These are phyloP conservation scores for Minunthozetes semirufus DNA, from an alignment of 2,888 invertebrate species.

Conservation along the genomic window DNA sequence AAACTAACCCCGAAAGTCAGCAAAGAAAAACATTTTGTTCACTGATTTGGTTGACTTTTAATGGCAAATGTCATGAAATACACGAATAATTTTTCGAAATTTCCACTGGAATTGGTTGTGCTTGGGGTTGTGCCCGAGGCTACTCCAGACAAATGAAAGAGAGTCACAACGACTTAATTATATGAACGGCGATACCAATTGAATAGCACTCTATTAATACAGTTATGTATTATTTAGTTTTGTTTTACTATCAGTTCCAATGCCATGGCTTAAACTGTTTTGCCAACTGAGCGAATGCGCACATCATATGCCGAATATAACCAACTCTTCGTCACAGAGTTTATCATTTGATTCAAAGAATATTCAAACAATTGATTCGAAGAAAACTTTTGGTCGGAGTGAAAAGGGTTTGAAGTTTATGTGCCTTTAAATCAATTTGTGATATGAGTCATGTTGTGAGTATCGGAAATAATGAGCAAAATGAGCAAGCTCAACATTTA, in stretches of 20 bases:
- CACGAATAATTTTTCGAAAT: background rate
- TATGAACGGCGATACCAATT: background rate
- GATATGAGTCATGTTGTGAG: background rate
- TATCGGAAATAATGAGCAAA: background rate
- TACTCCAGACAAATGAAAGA: background rate
- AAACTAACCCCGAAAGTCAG: no score
- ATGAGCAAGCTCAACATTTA: background rate
- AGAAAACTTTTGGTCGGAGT: background rate
- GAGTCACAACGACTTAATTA: background rate
- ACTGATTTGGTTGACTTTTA: background rate
- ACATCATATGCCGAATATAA: slow-evolving; percentile 10
- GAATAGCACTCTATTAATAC: background rate
- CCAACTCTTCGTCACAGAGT: background rate
- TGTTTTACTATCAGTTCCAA: background rate
- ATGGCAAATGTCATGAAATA: slow-evolving; percentile 5
- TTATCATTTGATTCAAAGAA: background rate
- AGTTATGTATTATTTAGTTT: background rate
- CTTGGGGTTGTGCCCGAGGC: background rate
- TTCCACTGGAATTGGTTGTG: background rate
- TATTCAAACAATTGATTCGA: background rate
- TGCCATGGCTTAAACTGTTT: background rate
- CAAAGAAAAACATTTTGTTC: no score
- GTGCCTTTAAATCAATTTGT: background rate
- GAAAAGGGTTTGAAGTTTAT: background rate
- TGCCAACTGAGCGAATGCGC: slow-evolving; percentile 12